A percentile compares a stretch with the other conserved stretches of the same genome.
Evolutionary conservation across 2,113 vertebrate genomes (phyloP).

Genomic region (Rhinichthys klamathensis): DNA sequence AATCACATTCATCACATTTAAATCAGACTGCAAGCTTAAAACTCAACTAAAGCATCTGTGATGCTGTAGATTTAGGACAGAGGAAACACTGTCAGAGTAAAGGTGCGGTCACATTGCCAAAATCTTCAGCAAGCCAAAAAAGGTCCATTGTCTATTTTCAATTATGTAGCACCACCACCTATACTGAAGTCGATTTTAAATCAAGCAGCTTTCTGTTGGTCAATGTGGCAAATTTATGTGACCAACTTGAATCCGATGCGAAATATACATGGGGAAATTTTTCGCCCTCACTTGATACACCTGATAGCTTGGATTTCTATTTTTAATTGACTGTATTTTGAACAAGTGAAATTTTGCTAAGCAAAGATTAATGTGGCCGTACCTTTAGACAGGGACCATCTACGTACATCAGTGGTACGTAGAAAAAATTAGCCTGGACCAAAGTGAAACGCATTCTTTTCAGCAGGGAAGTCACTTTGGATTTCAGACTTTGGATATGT

Average conservation of each 20-base stretch:
- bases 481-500: background rate
- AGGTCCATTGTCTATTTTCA: background rate
- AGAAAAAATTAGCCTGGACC: background rate
- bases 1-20: background rate
- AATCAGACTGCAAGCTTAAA: conserved; percentile 1
- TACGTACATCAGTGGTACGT: background rate
- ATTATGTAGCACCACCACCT: background rate
- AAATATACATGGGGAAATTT: background rate
- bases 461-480: background rate
- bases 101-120: background rate
- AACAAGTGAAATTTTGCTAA: background rate
- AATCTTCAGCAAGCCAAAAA: background rate
- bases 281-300: too few species aligned
- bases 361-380: background rate
- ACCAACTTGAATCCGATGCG: background rate
- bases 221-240: background rate
- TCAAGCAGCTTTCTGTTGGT: background rate
- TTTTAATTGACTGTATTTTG: background rate
- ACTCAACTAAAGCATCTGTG: background rate
- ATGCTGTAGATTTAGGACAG: background rate
- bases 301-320: too few species aligned
- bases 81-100: background rate
- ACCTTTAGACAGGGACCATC: background rate
- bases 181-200: too few species aligned
- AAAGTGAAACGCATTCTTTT: background rate